These are phyloP conservation scores for Coregonus clupeaformis DNA, from an alignment of 2,113 vertebrate species.

Conservation along the genomic window DNA sequence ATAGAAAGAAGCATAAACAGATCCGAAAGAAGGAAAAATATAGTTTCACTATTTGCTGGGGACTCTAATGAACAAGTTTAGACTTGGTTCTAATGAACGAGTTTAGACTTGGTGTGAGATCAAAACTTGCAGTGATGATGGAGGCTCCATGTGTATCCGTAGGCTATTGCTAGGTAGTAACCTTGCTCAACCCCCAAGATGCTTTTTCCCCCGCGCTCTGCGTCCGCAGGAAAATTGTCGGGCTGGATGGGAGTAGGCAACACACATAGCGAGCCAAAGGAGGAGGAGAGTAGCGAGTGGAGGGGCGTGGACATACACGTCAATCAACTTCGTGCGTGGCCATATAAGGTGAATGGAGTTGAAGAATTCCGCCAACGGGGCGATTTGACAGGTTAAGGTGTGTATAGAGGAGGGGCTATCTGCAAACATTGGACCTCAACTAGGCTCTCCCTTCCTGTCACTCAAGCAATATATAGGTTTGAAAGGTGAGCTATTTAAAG, in stretches of 20 bases:
- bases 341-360: slow-evolving; percentile 82
- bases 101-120: not conserved
- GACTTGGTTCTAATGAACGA: slow-evolving; percentile 73
- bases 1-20: slow-evolving; percentile 24
- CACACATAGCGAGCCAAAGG: slow-evolving; percentile 60
- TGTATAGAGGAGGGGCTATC: slow-evolving; percentile 57
- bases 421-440: not conserved
- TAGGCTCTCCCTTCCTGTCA: slow-evolving; percentile 55
- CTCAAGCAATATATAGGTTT: slow-evolving; percentile 78
- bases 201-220: slow-evolving; percentile 44
- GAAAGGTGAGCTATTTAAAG: slow-evolving; percentile 96
- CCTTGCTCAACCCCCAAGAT: slow-evolving; percentile 76
- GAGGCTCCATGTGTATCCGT: slow-evolving; percentile 87
- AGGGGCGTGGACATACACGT: slow-evolving; percentile 62
- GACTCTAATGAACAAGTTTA: slow-evolving; percentile 1
- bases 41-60: slow-evolving; percentile 24
- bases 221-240: slow-evolving; percentile 45
- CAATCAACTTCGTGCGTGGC: slow-evolving; percentile 79
- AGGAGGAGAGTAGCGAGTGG: slow-evolving; percentile 58
- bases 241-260: slow-evolving; percentile 35
- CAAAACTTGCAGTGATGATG: slow-evolving; percentile 74
- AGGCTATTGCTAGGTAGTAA: slow-evolving; percentile 70
- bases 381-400: slow-evolving; percentile 52
- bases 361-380: slow-evolving; percentile 59
- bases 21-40: not conserved